Evolutionary conservation across 53 echinoderm and acorn worm genomes (phyloP), one percentile per base, ranked within the genome.

Genomic region (Holothuria scabra): DNA sequence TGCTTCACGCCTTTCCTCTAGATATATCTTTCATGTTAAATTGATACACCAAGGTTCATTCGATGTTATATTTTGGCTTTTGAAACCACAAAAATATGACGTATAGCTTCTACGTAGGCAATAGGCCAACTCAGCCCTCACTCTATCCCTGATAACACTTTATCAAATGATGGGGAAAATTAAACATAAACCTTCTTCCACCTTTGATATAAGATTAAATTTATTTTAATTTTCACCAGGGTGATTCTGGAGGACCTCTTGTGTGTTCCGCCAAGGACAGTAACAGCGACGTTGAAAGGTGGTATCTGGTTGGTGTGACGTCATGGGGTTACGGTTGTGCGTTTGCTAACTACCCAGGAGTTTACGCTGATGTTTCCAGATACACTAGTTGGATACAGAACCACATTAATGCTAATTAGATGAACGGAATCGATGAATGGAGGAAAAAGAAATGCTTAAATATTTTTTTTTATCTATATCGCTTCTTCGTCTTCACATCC

Each of bases 271-370:
- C 70, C 4, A 67, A 65, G 5, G 83, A 85, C 46, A 18, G 14
- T 1, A 25, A 59, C 69, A 21, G 33, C 12, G 38, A 31, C 7
- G 41, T 58, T 14, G 67, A 76, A 26, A 76, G 81, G 26, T 91
- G 88, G 89, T 88, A 89, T 30, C 82, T 89, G 20, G 85, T 63
- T 9, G 92, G 92, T 0, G 74, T 91, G 20, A 91, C 92, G 6
- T 89, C 89, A 75, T 91, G 92, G 92, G 92, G 92, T 13, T 58
- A 60, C 31, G 92, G 92, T 48, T 91, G 92, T 70, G 92, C 92
- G 22, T 23, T 59, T 3, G 13, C 65, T 0, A 56, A 62, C 60
- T 65, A 58, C 29, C 92, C 92, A 23, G 92, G 92, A 8, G 86
- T 91, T 0, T 91, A 91, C 67, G 41, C 92, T 0, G 65, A 89